These are phyloP conservation scores for Nyctibius grandis DNA, from an alignment of 2,797 vertebrate species.

Conservation along the genomic window DNA sequence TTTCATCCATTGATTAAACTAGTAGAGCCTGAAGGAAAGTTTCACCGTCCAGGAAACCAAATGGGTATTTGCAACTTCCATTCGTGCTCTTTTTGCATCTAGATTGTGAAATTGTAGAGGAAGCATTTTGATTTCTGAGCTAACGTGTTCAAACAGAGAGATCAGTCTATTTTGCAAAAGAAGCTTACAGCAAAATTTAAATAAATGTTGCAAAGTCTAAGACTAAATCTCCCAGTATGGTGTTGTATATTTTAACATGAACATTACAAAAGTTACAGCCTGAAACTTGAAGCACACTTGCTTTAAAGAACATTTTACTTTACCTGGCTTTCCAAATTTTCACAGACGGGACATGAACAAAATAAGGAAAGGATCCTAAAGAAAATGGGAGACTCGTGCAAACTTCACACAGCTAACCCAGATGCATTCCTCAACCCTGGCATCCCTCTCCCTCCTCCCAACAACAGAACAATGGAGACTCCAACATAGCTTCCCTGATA, in stretches of 20 bases:
- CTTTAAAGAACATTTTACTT: not conserved
- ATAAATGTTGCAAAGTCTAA: not conserved
- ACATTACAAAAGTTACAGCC: not conserved
- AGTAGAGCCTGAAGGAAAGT: constrained; percentile 1
- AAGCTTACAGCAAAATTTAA: not conserved
- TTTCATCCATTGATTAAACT: constrained; percentile 43
- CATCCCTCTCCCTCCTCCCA: not conserved
- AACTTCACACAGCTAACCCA: not conserved
- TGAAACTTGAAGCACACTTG: not conserved
- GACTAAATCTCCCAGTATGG: not conserved
- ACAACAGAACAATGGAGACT: not conserved
- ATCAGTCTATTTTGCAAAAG: not conserved
- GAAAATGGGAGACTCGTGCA: not conserved
- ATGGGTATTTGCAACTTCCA: not conserved
- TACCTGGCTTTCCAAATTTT: not conserved
- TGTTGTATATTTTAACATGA: not conserved
- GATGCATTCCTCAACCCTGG: not conserved
- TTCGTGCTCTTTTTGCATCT: not conserved
- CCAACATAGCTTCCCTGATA: not conserved
- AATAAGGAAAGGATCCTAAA: not conserved
- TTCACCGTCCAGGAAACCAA: not conserved
- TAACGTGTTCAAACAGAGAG: not conserved
- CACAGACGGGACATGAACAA: not conserved
- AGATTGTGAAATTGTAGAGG: not conserved
- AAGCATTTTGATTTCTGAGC: not conserved